Evolutionary conservation across 1,140 invertebrate genomes (phyloP).

Genomic region (Diprion similis): DNA sequence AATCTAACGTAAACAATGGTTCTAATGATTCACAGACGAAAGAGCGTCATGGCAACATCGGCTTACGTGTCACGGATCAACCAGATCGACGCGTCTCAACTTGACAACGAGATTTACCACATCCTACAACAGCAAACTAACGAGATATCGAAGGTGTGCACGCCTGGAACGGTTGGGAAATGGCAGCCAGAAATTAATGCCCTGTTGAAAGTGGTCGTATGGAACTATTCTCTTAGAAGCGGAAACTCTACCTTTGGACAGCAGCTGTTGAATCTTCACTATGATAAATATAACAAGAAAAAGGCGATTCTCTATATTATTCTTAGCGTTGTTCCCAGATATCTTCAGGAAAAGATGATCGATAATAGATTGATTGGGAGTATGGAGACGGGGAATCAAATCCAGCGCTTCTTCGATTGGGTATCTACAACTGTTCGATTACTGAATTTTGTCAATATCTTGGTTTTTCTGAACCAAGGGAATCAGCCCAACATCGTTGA

Average conservation of each 20-base stretch:
- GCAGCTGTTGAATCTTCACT: conserved; percentile 51
- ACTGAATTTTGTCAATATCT: conserved; percentile 50
- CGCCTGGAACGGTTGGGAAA: conserved; percentile 40
- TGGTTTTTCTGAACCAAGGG: conserved; percentile 52
- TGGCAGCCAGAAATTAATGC: conserved; percentile 54
- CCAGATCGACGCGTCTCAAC: conserved; percentile 54
- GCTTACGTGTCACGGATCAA: conserved; percentile 55
- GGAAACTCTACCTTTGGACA: conserved; percentile 56
- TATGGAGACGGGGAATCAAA: conserved; percentile 10
- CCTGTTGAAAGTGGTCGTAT: conserved; percentile 47
- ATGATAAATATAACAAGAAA: conserved; percentile 41
- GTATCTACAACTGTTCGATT: conserved; percentile 36
- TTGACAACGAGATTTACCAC: conserved; percentile 55
- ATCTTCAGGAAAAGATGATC: conserved; percentile 42
- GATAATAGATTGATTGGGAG: conserved; percentile 24
- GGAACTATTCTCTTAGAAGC: conserved; percentile 50
- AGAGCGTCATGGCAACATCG: conserved; percentile 34
- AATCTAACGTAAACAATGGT: no score
- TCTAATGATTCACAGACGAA: background rate
- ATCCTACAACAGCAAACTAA: conserved; percentile 45
- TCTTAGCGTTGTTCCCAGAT: conserved; percentile 44
- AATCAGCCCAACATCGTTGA: conserved; percentile 50
- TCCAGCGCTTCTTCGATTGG: conserved; percentile 35
- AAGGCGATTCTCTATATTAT: conserved; percentile 51
- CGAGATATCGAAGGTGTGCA: conserved; percentile 43